These are phyloP conservation scores for Epinephelus cyanopodus DNA, from an alignment of 2,113 vertebrate species.

Conservation along the genomic window DNA sequence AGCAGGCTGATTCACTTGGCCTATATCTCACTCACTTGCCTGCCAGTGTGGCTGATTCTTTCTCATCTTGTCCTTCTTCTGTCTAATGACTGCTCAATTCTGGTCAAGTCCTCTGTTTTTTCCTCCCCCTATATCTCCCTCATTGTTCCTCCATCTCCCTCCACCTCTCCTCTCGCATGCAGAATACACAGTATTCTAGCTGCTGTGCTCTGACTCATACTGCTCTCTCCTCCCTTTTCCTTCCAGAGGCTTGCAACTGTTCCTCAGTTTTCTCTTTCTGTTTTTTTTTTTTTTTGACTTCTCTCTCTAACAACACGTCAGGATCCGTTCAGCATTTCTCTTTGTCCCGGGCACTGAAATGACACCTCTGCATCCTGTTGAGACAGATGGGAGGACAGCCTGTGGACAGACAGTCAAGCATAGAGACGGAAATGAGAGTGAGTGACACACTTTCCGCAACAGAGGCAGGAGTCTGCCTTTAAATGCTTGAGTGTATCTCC, in stretches of 20 bases:
- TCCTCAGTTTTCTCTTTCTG: constrained; percentile 11
- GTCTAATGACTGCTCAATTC: constrained; percentile 50
- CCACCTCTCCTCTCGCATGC: constrained; percentile 60
- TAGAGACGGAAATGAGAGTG: constrained; percentile 20
- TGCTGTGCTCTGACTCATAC: constrained; percentile 75
- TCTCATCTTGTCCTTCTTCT: constrained; percentile 54
- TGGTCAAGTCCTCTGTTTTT: constrained; percentile 47
- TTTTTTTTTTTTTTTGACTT: constrained; percentile 17
- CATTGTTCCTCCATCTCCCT: constrained; percentile 58
- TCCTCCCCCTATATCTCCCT: constrained; percentile 17
- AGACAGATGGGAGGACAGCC: constrained; percentile 45
- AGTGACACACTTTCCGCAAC: constrained; percentile 9
- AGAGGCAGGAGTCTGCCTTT: constrained; percentile 28
- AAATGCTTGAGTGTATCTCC: neutral
- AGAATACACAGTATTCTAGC: constrained; percentile 50
- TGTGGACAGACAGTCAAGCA: constrained; percentile 45
- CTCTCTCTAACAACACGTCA: constrained; percentile 34
- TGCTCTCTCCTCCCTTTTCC: constrained; percentile 69
- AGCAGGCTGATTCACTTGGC: constrained; percentile 67
- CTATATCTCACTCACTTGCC: constrained; percentile 51
- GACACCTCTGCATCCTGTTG: constrained; percentile 32
- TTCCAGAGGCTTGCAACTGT: constrained; percentile 69
- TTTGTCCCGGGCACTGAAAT: constrained; percentile 24
- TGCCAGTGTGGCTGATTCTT: constrained; percentile 31
- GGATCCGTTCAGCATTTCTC: constrained; percentile 44